Percentiles rank a stretch among this genome's conserved stretches.
These are phyloP conservation scores for Molossus molossus DNA, from an alignment of 2,797 vertebrate genomes.

Conservation along the genomic window DNA sequence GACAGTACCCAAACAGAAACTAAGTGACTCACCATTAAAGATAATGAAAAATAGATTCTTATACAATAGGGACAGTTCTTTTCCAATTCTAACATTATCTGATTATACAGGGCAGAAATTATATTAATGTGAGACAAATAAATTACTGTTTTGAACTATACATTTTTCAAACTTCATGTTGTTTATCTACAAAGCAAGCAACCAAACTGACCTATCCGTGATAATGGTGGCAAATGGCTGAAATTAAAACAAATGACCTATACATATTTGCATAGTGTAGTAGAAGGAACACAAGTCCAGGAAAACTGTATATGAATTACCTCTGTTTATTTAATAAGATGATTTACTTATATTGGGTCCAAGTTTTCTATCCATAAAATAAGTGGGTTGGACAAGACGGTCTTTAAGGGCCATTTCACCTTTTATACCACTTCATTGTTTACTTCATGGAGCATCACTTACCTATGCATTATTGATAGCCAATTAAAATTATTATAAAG, in stretches of 20 bases:
- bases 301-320: neutral
- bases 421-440: neutral
- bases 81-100: slow-evolving; percentile 28
- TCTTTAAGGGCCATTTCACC: neutral
- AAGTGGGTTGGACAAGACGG: neutral
- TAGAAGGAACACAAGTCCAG: neutral
- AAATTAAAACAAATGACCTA: neutral
- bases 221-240: neutral
- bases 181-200: neutral
- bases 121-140: neutral
- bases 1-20: neutral
- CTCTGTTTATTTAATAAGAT: neutral
- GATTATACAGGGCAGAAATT: neutral
- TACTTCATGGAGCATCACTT: neutral
- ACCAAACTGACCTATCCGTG: neutral
- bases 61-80: neutral
- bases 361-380: neutral
- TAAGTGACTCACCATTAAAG: neutral
- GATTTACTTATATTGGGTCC: neutral
- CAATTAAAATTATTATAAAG: neutral
- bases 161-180: neutral
- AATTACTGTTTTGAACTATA: neutral
- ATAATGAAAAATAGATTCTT: slow-evolving; percentile 8
- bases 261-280: neutral
- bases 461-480: neutral